Evolutionary conservation across 2,113 vertebrate species (phyloP).

Genomic region (Apteryx owenii): DNA sequence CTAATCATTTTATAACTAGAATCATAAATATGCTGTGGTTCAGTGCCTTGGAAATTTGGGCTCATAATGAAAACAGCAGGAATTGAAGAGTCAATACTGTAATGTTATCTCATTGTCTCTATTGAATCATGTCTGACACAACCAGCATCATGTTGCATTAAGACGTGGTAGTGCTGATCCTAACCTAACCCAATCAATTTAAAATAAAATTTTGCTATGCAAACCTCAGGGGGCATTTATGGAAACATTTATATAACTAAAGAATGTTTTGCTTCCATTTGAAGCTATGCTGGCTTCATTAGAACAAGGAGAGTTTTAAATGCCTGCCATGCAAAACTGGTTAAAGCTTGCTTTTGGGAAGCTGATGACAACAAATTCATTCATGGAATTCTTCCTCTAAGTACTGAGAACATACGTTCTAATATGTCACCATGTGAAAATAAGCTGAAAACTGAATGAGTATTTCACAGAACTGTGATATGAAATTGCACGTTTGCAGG

Average conservation of each 20-base stretch:
- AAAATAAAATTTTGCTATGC: not conserved
- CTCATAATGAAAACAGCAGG: not conserved
- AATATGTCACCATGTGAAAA: not conserved
- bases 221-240: not conserved
- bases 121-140: not conserved
- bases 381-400: not conserved
- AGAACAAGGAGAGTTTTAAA: not conserved
- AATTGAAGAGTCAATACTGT: not conserved
- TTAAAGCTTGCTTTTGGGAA: not conserved
- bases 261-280: not conserved
- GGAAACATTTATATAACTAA: not conserved
- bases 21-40: not conserved
- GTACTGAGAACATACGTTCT: not conserved
- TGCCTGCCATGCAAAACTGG: not conserved
- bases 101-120: not conserved
- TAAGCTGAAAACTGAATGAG: not conserved
- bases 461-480: not conserved
- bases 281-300: not conserved
- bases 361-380: not conserved
- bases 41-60: not conserved
- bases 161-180: not conserved
- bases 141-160: not conserved
- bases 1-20: not conserved
- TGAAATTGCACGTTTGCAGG: not conserved
- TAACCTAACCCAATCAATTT: not conserved